Evolutionary conservation across 2,797 vertebrate genomes (phyloP).

Genomic region (Labroides dimidiatus): DNA sequence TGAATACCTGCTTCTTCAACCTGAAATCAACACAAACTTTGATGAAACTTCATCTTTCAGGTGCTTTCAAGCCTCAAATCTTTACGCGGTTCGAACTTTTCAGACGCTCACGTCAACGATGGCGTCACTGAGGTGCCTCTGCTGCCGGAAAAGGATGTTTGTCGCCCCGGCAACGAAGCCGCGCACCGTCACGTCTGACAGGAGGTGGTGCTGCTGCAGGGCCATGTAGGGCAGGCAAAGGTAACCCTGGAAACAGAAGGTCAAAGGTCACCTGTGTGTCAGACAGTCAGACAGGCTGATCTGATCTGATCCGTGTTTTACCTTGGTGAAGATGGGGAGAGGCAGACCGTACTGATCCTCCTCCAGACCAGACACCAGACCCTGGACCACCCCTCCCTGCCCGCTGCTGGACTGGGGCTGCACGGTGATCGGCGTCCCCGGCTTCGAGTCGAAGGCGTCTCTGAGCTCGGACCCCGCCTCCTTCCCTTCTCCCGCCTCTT

Average conservation of each 20-base stretch:
- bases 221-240: slow-evolving; percentile 98
- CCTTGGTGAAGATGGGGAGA: slow-evolving; percentile 96
- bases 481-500: slow-evolving; percentile 11
- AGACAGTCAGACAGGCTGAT: background rate
- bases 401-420: slow-evolving; percentile 89
- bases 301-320: slow-evolving; percentile 52
- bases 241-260: slow-evolving; percentile 89
- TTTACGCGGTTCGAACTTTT: too few species aligned
- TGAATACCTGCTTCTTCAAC: slow-evolving; percentile 92
- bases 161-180: slow-evolving; percentile 97
- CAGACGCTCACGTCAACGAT: slow-evolving; percentile 87
- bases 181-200: slow-evolving; percentile 92
- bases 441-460: slow-evolving; percentile 75
- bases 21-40: slow-evolving; percentile 67
- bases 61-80: background rate
- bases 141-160: slow-evolving; percentile 97
- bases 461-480: slow-evolving; percentile 44
- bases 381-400: slow-evolving; percentile 84
- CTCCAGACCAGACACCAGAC: slow-evolving; percentile 92
- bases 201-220: slow-evolving; percentile 96
- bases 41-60: background rate
- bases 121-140: slow-evolving; percentile 95
- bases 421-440: slow-evolving; percentile 90
- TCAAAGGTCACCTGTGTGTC: slow-evolving; percentile 24
- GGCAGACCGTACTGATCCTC: slow-evolving; percentile 96